These are phyloP conservation scores for Argyresthia goedartella DNA, from an alignment of 2,888 invertebrate genomes.

Conservation along the genomic window DNA sequence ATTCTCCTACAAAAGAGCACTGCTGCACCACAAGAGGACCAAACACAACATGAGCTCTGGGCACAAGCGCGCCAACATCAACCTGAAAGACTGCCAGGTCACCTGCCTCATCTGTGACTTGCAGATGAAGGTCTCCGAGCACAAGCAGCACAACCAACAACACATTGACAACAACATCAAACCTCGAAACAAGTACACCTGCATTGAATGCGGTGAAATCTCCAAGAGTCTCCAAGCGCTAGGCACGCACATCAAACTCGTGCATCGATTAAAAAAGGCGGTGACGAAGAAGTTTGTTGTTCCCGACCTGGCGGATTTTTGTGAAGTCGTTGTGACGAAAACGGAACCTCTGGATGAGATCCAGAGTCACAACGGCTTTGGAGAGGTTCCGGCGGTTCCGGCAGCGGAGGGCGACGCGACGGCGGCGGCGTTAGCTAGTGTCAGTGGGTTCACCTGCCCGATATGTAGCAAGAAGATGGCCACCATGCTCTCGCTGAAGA, in stretches of 20 bases:
- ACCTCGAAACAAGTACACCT: constrained; percentile 57
- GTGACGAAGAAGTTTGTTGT: constrained; percentile 20
- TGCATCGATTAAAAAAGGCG: constrained; percentile 38
- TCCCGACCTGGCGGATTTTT: constrained; percentile 61
- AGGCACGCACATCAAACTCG: constrained; percentile 54
- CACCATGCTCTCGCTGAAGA: constrained; percentile 50
- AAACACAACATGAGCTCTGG: constrained; percentile 59
- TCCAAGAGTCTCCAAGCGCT: constrained; percentile 53
- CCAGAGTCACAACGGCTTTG: constrained; percentile 65
- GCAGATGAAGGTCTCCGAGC: constrained; percentile 52
- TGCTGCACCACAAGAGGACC: constrained; percentile 52
- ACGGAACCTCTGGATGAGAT: constrained; percentile 61
- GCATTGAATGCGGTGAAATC: constrained; percentile 46
- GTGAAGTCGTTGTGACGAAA: constrained; percentile 69
- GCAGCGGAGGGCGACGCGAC: constrained; percentile 10
- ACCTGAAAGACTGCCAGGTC: constrained; percentile 52
- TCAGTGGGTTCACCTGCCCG: constrained; percentile 53
- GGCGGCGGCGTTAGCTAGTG: constrained; percentile 25
- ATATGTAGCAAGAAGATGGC: constrained; percentile 57
- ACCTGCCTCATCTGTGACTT: constrained; percentile 57
- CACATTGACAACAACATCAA: constrained; percentile 50
- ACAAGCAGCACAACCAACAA: constrained; percentile 55
- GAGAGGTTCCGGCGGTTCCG: constrained; percentile 43
- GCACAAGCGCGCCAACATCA: constrained; percentile 48
- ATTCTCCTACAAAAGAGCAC: constrained; percentile 52